Base-by-base conservation (phyloP, 2,888 invertebrate genomes). In the Troides oblongomaculatus region DNA sequence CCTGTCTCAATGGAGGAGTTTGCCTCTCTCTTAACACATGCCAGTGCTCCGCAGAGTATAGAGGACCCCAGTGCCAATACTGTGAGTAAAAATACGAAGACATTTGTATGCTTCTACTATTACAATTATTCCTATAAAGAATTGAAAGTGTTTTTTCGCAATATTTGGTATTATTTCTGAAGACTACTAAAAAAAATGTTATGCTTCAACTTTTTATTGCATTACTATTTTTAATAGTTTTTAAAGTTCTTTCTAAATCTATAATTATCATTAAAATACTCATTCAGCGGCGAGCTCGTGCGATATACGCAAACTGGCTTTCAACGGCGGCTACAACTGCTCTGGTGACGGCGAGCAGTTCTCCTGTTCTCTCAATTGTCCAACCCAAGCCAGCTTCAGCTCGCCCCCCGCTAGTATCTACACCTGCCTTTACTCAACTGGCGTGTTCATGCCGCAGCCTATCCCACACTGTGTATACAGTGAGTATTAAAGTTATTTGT, bases 1-100 rank as follows among this genome's bases (percentile, higher is more conserved):
- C 95, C 0, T 98, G 98, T 79, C 82, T 93, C 71, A 97, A 98
- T 80, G 97, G 96, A 0, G 98, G 98, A 0, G 93, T 94, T n/a
- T 98, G 98, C 81, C 87, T 97, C 0, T 93, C 96, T 0, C 93
- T 95, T 14, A 96, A 97, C 80, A 92, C 94, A 2, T 98, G 98
- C 76, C 95, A 96, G 75, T 98, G 98, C 81, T 94, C 96, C 0
- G 91, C 94, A 73, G 94, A 94, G 2, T 96, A 92, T 77, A 93
- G 94, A 72, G 96, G 96, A n/a, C 93, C 94, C 0, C 94, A 95
- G 78, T 96, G 96, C 78, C 96, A 96, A 87, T 96, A 95, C 78
- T 76, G 93, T 93, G 72, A 89, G 89, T 80, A 46, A 46, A 46
- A 46, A 12, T 0, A 0, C 10, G 3, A 46, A 46, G 14, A 14